A percentile compares a stretch with the other conserved stretches of the same genome.
These are phyloP conservation scores for Ectropis crepuscularia DNA, from an alignment of 2,888 invertebrate species.

Conservation along the genomic window DNA sequence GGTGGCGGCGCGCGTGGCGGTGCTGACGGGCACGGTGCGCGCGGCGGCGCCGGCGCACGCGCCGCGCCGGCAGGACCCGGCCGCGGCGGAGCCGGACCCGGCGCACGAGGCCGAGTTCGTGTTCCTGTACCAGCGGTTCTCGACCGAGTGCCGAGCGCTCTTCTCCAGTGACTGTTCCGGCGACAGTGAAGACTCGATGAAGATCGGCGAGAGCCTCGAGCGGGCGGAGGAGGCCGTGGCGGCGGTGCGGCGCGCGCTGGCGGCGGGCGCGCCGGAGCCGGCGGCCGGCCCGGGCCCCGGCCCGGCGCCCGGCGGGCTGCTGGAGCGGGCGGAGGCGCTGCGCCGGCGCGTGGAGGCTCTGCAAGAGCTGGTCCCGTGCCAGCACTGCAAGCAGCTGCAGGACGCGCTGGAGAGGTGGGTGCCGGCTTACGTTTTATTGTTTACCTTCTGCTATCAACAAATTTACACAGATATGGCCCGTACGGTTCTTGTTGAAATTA, in stretches of 20 bases:
- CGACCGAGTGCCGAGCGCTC: constrained; percentile 86
- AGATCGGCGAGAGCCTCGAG: constrained; percentile 82
- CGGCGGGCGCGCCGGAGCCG: constrained; percentile 42
- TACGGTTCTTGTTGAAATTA: no score
- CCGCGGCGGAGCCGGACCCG: constrained; percentile 83
- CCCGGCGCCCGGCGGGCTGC: constrained; percentile 45
- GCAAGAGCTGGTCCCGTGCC: constrained; percentile 79
- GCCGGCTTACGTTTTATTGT: no score
- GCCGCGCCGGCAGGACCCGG: constrained; percentile 66
- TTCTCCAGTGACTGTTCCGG: constrained; percentile 84
- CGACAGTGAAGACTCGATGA: constrained; percentile 84
- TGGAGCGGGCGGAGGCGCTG: constrained; percentile 73
- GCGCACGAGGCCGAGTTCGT: constrained; percentile 87
- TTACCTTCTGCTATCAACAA: no score
- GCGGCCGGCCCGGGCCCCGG: constrained; percentile 25
- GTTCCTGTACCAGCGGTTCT: constrained; percentile 87
- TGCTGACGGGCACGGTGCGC: constrained; percentile 85
- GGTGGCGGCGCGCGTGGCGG: constrained; percentile 90
- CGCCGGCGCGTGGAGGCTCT: constrained; percentile 78
- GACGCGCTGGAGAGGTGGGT: constrained; percentile 80
- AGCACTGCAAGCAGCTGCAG: constrained; percentile 81
- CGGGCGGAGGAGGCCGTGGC: constrained; percentile 78
- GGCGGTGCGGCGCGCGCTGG: constrained; percentile 69
- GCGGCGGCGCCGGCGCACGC: constrained; percentile 55
- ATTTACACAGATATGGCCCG: no score